Evolutionary conservation across 2,888 invertebrate species (phyloP).

Genomic region (Rhamphomyia laevipes): DNA sequence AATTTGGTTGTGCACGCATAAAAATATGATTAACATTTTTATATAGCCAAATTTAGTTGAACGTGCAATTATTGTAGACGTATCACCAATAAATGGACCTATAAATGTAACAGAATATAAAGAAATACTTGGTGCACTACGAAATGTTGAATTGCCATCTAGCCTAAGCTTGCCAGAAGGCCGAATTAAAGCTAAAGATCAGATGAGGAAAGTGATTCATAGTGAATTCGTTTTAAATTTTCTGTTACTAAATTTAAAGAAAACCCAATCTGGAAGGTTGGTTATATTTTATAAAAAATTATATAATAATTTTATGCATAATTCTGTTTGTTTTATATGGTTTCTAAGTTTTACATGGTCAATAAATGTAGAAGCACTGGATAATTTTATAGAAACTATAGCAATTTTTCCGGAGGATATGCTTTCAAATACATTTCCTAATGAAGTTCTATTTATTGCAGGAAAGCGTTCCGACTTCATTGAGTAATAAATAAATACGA

Average conservation of each 20-base stretch:
- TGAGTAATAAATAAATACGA: slow-evolving; percentile 40
- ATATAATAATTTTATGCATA: no score
- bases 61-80: slow-evolving; percentile 58
- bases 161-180: slow-evolving; percentile 58
- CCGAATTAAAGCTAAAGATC: slow-evolving; percentile 51
- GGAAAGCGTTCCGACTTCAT: slow-evolving; percentile 74
- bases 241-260: slow-evolving; percentile 71
- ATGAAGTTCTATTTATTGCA: slow-evolving; percentile 68
- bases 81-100: slow-evolving; percentile 47
- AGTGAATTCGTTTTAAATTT: slow-evolving; percentile 57
- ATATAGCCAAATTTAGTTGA: slow-evolving; percentile 48
- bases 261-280: slow-evolving; percentile 44
- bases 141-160: slow-evolving; percentile 45
- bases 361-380: slow-evolving; percentile 61
- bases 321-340: no score
- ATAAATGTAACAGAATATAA: slow-evolving; percentile 51
- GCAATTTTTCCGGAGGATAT: slow-evolving; percentile 47
- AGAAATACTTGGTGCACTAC: slow-evolving; percentile 53
- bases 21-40: neutral
- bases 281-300: neutral
- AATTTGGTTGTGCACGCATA: neutral
- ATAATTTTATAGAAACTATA: slow-evolving; percentile 51
- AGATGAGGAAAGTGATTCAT: slow-evolving; percentile 44
- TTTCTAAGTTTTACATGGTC: slow-evolving; percentile 64
- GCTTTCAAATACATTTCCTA: slow-evolving; percentile 1